Evolutionary conservation across 2,113 vertebrate genomes (phyloP).

Genomic region (Indicator indicator): DNA sequence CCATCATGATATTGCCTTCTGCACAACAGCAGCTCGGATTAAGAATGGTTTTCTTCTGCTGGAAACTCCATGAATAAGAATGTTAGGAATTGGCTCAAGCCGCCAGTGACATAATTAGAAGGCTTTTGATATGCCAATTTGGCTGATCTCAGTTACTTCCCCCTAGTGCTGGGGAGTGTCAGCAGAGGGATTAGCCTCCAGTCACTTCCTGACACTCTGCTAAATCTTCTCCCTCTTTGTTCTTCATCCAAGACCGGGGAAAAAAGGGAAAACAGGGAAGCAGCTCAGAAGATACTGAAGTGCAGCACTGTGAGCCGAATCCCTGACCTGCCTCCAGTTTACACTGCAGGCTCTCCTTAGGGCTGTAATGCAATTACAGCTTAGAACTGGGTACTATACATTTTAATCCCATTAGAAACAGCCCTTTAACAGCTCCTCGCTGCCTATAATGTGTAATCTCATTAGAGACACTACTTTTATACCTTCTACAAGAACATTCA

Average conservation of each 20-base stretch:
- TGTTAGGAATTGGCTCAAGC: constrained; percentile 66
- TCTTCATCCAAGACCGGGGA: constrained; percentile 66
- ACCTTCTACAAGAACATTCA: constrained; percentile 42
- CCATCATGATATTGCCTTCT: constrained; percentile 12
- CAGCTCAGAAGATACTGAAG: constrained; percentile 49
- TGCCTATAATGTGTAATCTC: constrained; percentile 72
- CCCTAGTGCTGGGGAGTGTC: constrained; percentile 70
- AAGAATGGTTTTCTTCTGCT: constrained; percentile 52
- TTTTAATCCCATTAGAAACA: constrained; percentile 76
- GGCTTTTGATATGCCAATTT: constrained; percentile 74
- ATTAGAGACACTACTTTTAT: constrained; percentile 67
- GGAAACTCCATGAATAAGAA: constrained; percentile 70
- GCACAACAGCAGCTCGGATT: constrained; percentile 37
- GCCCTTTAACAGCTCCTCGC: constrained; percentile 65
- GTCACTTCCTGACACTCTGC: constrained; percentile 75
- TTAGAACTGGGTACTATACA: constrained; percentile 70
- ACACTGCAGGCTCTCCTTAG: constrained; percentile 59
- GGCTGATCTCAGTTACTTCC: constrained; percentile 70
- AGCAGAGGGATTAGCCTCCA: constrained; percentile 72
- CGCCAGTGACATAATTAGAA: constrained; percentile 74
- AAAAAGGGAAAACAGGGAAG: constrained; percentile 65
- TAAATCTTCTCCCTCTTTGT: constrained; percentile 71
- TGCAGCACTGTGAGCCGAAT: background rate
- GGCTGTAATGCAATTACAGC: constrained; percentile 60
- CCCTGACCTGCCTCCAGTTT: constrained; percentile 59